Evolutionary conservation across 2,797 vertebrate species (phyloP).

Genomic region (Propithecus deckenii): DNA sequence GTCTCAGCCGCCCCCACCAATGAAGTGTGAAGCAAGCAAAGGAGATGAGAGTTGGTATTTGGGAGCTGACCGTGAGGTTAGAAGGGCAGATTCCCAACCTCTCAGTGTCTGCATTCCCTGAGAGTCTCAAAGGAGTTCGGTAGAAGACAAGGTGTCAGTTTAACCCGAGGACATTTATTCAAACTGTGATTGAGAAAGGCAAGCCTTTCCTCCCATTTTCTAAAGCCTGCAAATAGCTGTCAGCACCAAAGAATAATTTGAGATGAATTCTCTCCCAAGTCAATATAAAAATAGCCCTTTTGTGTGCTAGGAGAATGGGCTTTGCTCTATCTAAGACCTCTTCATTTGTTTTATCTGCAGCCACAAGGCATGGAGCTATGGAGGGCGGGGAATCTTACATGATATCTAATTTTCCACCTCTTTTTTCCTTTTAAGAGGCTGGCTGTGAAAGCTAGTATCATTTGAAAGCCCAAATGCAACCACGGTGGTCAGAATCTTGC

Average conservation of each 20-base stretch:
- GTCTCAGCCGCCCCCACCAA: no score
- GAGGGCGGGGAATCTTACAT: background rate
- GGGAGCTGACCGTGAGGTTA: background rate
- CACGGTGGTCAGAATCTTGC: background rate
- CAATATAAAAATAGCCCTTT: background rate
- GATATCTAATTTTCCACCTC: background rate
- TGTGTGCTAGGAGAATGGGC: background rate
- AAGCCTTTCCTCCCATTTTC: background rate
- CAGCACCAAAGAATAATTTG: background rate
- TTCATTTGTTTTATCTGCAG: background rate
- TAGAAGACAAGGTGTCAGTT: background rate
- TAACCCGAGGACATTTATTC: background rate
- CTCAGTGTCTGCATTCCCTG: accelerated
- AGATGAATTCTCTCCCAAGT: background rate
- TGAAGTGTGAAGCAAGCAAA: background rate
- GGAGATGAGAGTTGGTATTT: background rate
- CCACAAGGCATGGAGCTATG: accelerated
- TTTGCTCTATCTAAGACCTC: background rate
- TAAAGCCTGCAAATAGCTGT: background rate
- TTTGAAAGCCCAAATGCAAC: background rate
- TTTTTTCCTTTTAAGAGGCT: background rate
- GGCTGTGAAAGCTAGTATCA: background rate
- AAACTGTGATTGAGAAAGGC: background rate
- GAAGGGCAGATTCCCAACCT: background rate
- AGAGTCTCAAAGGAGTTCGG: background rate